phyloP scores from a whole-genome alignment of 1,140 invertebrate genomes.

The Heliconius hermathena region DNA sequence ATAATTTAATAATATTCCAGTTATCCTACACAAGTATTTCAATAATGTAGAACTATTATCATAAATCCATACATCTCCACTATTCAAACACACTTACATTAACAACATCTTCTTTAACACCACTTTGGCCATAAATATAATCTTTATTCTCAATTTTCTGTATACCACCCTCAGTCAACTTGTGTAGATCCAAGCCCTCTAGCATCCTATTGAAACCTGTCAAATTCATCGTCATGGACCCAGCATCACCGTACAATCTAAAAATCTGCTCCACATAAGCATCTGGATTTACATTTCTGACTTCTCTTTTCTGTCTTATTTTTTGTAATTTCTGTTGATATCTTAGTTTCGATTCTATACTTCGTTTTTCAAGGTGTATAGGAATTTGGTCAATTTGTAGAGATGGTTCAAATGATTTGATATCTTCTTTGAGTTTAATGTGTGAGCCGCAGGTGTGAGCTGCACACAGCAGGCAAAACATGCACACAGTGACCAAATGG shows the following conservation, averaged over 20 bases:
- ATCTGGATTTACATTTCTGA: slow-evolving; percentile 67
- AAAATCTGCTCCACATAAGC: slow-evolving; percentile 80
- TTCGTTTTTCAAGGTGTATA: slow-evolving; percentile 58
- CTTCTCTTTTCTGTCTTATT: slow-evolving; percentile 62
- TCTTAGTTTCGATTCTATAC: slow-evolving; percentile 48
- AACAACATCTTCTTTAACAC: slow-evolving; percentile 77
- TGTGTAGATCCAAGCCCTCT: slow-evolving; percentile 83
- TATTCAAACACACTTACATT: slow-evolving; percentile 51
- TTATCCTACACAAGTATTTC: too few relatives aligned
- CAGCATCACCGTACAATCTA: slow-evolving; percentile 80
- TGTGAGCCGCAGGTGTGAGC: slow-evolving; percentile 87
- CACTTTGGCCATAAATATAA: slow-evolving; percentile 56
- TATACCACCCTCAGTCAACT: slow-evolving; percentile 71
- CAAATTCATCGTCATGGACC: slow-evolving; percentile 84
- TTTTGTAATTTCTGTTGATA: slow-evolving; percentile 64
- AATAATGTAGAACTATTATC: too few relatives aligned
- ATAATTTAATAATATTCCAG: too few relatives aligned
- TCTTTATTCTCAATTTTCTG: slow-evolving; percentile 56
- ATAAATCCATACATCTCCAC: neutral
- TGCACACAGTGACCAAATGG: slow-evolving; percentile 88
- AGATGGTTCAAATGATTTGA: slow-evolving; percentile 50
- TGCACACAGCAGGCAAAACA: slow-evolving; percentile 89
- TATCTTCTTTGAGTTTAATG: slow-evolving; percentile 66
- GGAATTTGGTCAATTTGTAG: slow-evolving; percentile 43
- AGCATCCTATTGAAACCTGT: slow-evolving; percentile 86